Base-by-base conservation (phyloP, 2,113 vertebrate genomes). In the Chaetops frenatus region DNA sequence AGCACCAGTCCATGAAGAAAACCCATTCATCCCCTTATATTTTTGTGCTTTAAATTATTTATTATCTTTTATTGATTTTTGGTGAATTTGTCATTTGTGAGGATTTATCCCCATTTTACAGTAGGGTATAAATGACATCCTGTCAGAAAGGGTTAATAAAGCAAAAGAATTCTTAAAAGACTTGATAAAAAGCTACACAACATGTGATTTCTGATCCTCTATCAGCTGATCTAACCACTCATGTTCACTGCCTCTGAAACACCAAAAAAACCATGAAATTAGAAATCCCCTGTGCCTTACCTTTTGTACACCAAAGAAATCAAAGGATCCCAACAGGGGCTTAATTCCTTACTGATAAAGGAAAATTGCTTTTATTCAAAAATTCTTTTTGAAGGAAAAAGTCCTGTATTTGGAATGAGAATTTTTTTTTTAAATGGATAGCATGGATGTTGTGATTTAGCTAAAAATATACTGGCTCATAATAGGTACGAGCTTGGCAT, bases 201-300 rank as follows among this genome's bases (percentile, higher is more conserved):
- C 4, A 6, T 21, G 12, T 58, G 73, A 42, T 61, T 61, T 61
- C 67, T 83, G 44, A 83, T 77, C 71, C 50, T 5, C 57, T 77
- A 50, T 50, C 87, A 62, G 58, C 58, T 90, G 31, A 88, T 92
- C 79, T 87, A 79, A 82, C 48, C 48, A 35, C 31, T 70, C 24
- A 1, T 15, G 45, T 72, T 91, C 81, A 65, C 31, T 82, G 51
- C 61, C n/a, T 93, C 81, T 72, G 22, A 90, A 94, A 85, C 48
- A 85, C 42, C 44, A 94, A 89, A 86, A 51, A 94, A 93, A 48
- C 53, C 58, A 90, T 50, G 23, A 93, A 90, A 96, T 90, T 90
- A 82, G 90, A 95, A 95, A 67, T 65, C 73, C 57, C 74, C 36
- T 67, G 40, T 82, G 36, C 66, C 28, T 45, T 88, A 72, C 85